A percentile compares a stretch with the other conserved stretches of the same genome.
phyloP scores from a whole-genome alignment of 2,113 vertebrate species.

The Alaudala cheleensis region DNA sequence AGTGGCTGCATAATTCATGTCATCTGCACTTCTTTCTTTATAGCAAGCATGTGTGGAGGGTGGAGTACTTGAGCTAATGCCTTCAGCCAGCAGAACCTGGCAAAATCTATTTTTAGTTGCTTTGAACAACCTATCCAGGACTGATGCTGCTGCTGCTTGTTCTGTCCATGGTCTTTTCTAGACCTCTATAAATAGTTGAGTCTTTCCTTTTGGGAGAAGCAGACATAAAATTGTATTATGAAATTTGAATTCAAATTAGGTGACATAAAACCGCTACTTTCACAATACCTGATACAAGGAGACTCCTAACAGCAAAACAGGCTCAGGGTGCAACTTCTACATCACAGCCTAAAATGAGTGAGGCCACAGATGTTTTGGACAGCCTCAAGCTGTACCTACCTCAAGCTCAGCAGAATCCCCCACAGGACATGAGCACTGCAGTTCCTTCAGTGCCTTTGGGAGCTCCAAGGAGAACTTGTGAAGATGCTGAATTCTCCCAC shows the following conservation, averaged over 20 bases:
- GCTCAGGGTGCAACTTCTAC: background rate
- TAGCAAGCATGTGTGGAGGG: background rate
- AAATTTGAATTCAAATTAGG: background rate
- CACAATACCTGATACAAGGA: background rate
- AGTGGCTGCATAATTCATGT: background rate
- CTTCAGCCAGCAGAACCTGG: background rate
- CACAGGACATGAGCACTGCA: accelerated
- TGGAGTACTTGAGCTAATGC: background rate
- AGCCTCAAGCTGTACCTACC: background rate
- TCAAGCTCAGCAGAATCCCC: background rate
- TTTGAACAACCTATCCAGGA: background rate
- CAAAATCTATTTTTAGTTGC: background rate
- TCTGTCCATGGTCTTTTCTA: background rate
- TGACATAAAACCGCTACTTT: background rate
- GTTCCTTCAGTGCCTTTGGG: background rate
- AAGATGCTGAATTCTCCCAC: background rate
- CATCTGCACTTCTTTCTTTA: background rate
- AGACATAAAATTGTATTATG: background rate
- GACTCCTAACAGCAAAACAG: background rate
- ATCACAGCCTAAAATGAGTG: background rate
- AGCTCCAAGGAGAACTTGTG: background rate
- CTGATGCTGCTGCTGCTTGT: background rate
- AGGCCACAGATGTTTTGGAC: background rate
- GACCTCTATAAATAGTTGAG: background rate
- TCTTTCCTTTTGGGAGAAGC: background rate